A percentile compares a stretch with the other conserved stretches of the same genome.
Evolutionary conservation across 2,113 vertebrate species (phyloP).

Genomic region (Xenopus laevis): DNA sequence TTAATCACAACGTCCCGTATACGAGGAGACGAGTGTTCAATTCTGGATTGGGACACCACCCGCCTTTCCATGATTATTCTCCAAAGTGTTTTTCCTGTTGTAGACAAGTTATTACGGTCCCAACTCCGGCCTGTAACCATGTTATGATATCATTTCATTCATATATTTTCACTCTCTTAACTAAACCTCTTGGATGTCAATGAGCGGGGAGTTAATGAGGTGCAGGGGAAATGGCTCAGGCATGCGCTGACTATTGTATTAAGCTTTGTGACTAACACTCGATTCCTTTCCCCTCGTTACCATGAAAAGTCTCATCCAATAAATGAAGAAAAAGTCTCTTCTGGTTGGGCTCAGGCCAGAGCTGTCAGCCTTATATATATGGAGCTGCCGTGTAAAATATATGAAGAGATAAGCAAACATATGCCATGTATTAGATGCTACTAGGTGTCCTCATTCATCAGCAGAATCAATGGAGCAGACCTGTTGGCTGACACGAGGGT

Average conservation of each 20-base stretch:
- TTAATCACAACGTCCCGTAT: not conserved
- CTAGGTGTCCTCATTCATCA: constrained; percentile 38
- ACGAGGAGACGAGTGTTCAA: constrained; percentile 10
- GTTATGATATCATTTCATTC: constrained; percentile 26
- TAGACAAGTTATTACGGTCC: not conserved
- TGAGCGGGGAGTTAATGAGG: constrained; percentile 7
- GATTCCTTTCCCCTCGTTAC: not conserved
- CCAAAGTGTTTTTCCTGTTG: constrained; percentile 18
- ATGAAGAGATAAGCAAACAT: constrained; percentile 41
- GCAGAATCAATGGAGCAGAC: constrained; percentile 16
- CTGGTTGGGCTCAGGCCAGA: constrained; percentile 24
- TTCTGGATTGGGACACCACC: constrained; percentile 4
- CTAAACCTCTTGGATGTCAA: constrained; percentile 17
- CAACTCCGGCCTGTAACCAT: not conserved
- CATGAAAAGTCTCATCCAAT: constrained; percentile 7
- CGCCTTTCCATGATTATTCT: constrained; percentile 8
- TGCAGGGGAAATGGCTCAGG: constrained; percentile 2
- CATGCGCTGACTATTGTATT: constrained; percentile 21
- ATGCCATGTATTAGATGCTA: constrained; percentile 35
- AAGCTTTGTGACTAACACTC: not conserved
- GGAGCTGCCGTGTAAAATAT: constrained; percentile 36
- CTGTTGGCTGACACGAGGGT: constrained; percentile 13
- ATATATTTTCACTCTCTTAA: constrained; percentile 34
- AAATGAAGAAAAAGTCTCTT: constrained; percentile 24
- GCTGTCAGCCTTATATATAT: constrained; percentile 22